Conservation (phyloP, 2,113 vertebrate species). For the mouse (Mus musculus) region DNA sequence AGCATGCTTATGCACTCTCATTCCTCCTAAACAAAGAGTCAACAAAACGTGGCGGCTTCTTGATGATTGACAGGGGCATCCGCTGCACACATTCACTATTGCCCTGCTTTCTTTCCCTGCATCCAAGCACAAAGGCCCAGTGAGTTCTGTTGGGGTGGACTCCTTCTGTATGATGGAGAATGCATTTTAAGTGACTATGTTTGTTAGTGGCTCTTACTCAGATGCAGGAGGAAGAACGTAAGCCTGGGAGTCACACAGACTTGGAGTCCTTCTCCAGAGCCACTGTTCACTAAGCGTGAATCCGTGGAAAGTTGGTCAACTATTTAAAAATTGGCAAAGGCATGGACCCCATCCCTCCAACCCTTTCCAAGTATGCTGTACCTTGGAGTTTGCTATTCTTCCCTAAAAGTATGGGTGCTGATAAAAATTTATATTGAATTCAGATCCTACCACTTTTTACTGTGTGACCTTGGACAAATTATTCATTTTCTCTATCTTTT, state of each 20-base stretch:
- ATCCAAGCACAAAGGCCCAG: background rate
- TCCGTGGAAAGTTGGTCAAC: background rate
- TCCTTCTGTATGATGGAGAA: background rate
- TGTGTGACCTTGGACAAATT: background rate
- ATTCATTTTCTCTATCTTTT: background rate
- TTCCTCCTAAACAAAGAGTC: slow-evolving; percentile 41
- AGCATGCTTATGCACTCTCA: background rate
- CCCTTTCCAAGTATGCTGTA: background rate
- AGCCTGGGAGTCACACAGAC: background rate
- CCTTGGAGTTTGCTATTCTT: background rate
- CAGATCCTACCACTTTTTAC: background rate
- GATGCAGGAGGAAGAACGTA: background rate
- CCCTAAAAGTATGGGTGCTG: too few species aligned
- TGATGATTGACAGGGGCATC: slow-evolving; percentile 7
- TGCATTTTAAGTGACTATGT: background rate
- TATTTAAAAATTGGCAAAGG: background rate
- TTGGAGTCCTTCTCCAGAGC: background rate
- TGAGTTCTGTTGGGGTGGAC: background rate
- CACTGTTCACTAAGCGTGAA: background rate
- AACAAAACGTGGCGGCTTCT: background rate
- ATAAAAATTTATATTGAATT: background rate
- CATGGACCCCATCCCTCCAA: background rate
- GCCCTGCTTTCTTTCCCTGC: background rate
- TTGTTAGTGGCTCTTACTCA: background rate
- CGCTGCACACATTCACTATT: background rate